A percentile compares a stretch with the other conserved stretches of the same genome.
phyloP scores from a whole-genome alignment of 2,113 vertebrate genomes.

The Onychorhynchus coronatus region DNA sequence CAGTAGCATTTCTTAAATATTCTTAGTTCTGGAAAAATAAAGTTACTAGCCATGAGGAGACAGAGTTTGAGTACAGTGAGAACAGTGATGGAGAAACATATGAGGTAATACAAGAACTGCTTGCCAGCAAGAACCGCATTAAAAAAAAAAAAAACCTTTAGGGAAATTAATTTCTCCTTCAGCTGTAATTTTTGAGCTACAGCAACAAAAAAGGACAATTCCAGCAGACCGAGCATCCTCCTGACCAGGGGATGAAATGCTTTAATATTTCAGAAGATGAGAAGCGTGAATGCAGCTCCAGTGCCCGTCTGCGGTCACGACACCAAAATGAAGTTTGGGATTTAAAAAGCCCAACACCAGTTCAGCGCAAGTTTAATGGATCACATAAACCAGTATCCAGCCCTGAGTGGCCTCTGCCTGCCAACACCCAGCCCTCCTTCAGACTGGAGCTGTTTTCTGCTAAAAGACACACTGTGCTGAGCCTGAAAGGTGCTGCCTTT shows the following conservation, averaged over 20 bases:
- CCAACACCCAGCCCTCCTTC: neutral
- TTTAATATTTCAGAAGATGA: constrained; percentile 40
- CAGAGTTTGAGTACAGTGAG: neutral
- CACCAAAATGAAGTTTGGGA: constrained; percentile 29
- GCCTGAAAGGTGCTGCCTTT: neutral
- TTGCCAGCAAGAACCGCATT: neutral
- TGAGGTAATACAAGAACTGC: neutral
- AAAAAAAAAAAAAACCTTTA: neutral
- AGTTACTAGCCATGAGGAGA: neutral
- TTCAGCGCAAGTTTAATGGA: constrained; percentile 34
- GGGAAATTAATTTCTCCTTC: constrained; percentile 50
- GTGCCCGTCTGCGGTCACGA: neutral
- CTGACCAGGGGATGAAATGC: constrained; percentile 27
- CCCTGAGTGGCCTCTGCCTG: neutral
- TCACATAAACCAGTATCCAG: neutral
- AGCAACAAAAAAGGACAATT: neutral
- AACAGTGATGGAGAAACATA: neutral
- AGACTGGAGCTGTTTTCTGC: neutral
- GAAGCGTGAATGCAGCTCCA: neutral
- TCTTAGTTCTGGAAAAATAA: neutral
- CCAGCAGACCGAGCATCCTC: neutral
- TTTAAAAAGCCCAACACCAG: constrained; percentile 2
- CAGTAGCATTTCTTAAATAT: neutral
- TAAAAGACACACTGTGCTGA: neutral
- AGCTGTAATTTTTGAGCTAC: constrained; percentile 23